Evolutionary conservation across 2,797 vertebrate genomes (phyloP).

Genomic region (Melanotaenia pygmaea): DNA sequence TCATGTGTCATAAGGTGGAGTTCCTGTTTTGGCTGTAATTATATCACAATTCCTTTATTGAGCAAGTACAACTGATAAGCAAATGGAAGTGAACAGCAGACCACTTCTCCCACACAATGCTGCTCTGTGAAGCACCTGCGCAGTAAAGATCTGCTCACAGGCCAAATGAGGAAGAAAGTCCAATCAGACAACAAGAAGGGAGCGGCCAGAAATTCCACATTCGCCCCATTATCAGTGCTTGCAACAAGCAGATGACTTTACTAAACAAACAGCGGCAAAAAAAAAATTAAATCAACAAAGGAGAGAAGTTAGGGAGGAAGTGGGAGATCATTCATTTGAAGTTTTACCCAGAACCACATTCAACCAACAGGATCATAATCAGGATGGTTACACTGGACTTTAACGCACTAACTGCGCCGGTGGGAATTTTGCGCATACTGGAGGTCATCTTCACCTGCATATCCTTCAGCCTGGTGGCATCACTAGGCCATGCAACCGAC

Average conservation of each 20-base stretch:
- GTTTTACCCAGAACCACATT: neutral
- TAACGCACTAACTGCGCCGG: constrained; percentile 62
- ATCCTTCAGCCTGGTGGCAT: constrained; percentile 87
- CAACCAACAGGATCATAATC: constrained; percentile 18
- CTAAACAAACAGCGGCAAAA: neutral
- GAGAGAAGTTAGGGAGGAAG: neutral
- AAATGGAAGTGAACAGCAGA: neutral
- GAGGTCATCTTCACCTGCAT: constrained; percentile 83
- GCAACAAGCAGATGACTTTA: neutral
- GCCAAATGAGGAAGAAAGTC: neutral
- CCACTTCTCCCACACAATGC: neutral
- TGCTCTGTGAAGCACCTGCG: neutral
- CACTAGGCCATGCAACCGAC: fast-evolving
- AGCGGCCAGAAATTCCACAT: constrained; percentile 1
- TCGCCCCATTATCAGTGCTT: neutral
- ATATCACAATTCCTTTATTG: neutral
- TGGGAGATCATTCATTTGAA: neutral
- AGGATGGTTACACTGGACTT: constrained; percentile 64
- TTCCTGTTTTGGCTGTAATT: constrained; percentile 4
- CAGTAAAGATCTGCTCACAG: neutral
- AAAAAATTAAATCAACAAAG: neutral
- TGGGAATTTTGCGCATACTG: constrained; percentile 83
- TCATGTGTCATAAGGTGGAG: neutral
- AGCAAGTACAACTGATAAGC: constrained; percentile 33
- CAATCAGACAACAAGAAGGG: neutral